These are phyloP conservation scores for Colostygia pectinataria DNA, from an alignment of 2,888 invertebrate species.

Conservation along the genomic window DNA sequence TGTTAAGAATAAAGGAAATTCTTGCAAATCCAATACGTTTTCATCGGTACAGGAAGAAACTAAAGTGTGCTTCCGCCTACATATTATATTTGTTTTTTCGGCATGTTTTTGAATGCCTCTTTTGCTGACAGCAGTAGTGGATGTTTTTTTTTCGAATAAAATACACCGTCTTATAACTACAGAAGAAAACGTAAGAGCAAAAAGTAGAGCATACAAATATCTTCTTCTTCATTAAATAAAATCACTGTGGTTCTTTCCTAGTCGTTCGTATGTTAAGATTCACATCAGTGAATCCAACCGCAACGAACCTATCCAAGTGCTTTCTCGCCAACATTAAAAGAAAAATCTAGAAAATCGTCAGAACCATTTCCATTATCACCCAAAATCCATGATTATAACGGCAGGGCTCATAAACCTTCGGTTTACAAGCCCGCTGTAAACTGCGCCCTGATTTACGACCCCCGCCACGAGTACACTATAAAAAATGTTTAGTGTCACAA, in stretches of 20 bases:
- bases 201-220: too few species aligned
- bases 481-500: conserved; percentile 63
- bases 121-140: too few species aligned
- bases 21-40: conserved; percentile 27
- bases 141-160: too few species aligned
- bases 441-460: conserved; percentile 59
- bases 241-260: too few species aligned
- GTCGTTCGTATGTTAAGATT: too few species aligned
- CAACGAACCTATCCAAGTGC: too few species aligned
- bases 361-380: conserved; percentile 27
- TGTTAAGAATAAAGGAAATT: conserved; percentile 6
- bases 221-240: too few species aligned
- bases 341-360: conserved; percentile 9
- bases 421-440: conserved; percentile 54
- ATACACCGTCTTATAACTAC: too few species aligned
- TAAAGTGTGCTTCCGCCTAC: conserved; percentile 21
- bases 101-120: too few species aligned
- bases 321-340: neutral
- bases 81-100: conserved; percentile 24
- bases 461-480: conserved; percentile 48
- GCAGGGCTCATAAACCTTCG: conserved; percentile 42
- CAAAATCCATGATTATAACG: conserved; percentile 28
- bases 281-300: too few species aligned
- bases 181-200: too few species aligned
- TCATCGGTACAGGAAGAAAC: conserved; percentile 20